Evolutionary conservation across 2,113 vertebrate species (phyloP).

Genomic region (Raja brachyura): DNA sequence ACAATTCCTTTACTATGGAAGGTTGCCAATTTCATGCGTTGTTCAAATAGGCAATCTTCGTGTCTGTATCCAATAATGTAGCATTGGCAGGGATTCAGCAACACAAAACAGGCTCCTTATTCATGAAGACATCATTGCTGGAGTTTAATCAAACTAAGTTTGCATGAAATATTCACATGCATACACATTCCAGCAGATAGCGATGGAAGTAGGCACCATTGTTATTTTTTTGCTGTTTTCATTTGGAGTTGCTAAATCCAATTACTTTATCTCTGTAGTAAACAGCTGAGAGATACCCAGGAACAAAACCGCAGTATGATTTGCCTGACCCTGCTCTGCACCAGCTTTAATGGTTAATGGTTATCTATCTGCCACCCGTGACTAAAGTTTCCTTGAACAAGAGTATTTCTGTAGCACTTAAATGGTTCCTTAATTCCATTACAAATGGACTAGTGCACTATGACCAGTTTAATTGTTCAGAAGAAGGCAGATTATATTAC

Average conservation of each 20-base stretch:
- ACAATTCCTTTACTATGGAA: neutral
- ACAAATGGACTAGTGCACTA: constrained; percentile 17
- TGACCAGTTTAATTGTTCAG: constrained; percentile 32
- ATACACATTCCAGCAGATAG: neutral
- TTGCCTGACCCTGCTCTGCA: neutral
- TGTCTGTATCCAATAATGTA: neutral
- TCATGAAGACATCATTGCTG: neutral
- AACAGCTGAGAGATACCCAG: too few species aligned
- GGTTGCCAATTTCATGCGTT: neutral
- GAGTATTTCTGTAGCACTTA: neutral
- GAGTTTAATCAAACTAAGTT: neutral
- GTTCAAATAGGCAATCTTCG: neutral
- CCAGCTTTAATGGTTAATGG: neutral
- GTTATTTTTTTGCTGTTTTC: neutral
- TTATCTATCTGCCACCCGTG: neutral
- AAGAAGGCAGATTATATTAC: constrained; percentile 21
- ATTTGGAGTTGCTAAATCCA: neutral
- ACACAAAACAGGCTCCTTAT: neutral
- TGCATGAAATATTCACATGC: neutral
- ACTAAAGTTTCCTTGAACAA: constrained; percentile 2
- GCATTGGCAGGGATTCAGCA: neutral
- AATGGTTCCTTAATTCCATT: constrained; percentile 29
- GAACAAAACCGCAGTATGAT: neutral
- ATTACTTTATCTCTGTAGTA: neutral
- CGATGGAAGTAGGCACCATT: neutral